Evolutionary conservation across 2,888 invertebrate genomes (phyloP), one percentile per base, ranked within the genome.

Genomic region (Dicyrtoma fusca): DNA sequence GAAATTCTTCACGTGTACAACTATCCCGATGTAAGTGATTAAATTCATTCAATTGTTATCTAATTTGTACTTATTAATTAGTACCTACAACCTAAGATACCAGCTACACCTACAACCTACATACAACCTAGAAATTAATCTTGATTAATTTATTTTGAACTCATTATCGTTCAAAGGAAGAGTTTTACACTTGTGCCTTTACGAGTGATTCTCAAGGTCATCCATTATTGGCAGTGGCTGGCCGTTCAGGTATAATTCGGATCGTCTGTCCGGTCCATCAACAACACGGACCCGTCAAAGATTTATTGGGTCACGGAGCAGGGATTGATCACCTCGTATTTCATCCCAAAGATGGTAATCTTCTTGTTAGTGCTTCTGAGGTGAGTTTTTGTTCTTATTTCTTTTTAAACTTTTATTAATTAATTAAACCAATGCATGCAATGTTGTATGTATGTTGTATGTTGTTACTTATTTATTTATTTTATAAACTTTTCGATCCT

Each of bases 181-280:
- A 93, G 82, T 97, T 94, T 84, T 97, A 97, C 84, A 95, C 96
- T 0, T 96, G 95, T 83, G 95, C 95, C 0, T 97, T 97, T 97
- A 93, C 95, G 0, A 93, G 90, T 81, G 95, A 96, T 81, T 90
- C 91, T 77, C 88, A 90, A 75, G 89, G 90, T 0, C 89, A 91
- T 75, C 94, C 96, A 0, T 85, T 97, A 34, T 84, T 97, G 19
- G 95, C 95, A 0, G 95, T 94, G 0, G 97, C 95, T 0, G 97
- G 97, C 0, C 91, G 92, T 1, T 87, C 95, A 14, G 97, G 97
- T 2, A 91, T 97, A 6, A 91, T 97, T 25, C 87, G 97, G 23
- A 89, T 97, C 65, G 90, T 97, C 81, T 59, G 68, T 55, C 92
- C 94, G 0, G 88, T 90, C 0, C 89, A 90, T 0, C 91, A 92